A percentile compares a stretch with the other conserved stretches of the same genome.
Conservation (phyloP, 1,140 invertebrate genomes). For the Anoplolepis gracilipes region DNA sequence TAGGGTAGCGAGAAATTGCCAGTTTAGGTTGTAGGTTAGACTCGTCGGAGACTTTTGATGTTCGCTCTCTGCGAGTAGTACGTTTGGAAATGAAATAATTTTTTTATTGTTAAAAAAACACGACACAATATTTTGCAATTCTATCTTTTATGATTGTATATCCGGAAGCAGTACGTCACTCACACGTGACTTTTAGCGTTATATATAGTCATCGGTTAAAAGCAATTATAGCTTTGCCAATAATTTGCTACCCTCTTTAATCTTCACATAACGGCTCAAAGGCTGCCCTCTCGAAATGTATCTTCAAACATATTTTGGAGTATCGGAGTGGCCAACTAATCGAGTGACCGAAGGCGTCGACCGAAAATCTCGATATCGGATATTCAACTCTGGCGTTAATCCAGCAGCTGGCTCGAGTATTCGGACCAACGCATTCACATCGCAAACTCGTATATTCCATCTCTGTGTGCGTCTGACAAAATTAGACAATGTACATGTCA, state of each 20-base stretch:
- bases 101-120: not conserved
- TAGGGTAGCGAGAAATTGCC: constrained; percentile 12
- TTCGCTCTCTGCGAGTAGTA: not conserved
- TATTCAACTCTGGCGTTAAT: constrained; percentile 45
- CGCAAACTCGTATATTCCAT: constrained; percentile 38
- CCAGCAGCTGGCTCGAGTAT: constrained; percentile 15
- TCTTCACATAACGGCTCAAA: constrained; percentile 3
- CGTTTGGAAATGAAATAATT: constrained; percentile 8
- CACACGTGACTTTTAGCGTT: not conserved
- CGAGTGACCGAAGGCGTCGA: constrained; percentile 32
- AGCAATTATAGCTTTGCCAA: not conserved
- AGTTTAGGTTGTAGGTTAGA: constrained; percentile 30
- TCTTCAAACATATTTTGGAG: constrained; percentile 43
- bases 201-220: constrained; percentile 6
- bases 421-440: not conserved
- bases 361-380: constrained; percentile 42
- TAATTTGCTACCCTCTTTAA: constrained; percentile 34
- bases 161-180: not conserved
- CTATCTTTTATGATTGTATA: not conserved
- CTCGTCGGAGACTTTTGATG: constrained; percentile 17
- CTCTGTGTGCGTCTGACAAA: constrained; percentile 35
- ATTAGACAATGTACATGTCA: constrained; percentile 56
- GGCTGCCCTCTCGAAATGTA: constrained; percentile 22
- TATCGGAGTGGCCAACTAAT: constrained; percentile 48
- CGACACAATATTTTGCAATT: not conserved